Evolutionary conservation across 1,140 invertebrate genomes (phyloP).

Genomic region (Zaprionus kolodkinae): DNA sequence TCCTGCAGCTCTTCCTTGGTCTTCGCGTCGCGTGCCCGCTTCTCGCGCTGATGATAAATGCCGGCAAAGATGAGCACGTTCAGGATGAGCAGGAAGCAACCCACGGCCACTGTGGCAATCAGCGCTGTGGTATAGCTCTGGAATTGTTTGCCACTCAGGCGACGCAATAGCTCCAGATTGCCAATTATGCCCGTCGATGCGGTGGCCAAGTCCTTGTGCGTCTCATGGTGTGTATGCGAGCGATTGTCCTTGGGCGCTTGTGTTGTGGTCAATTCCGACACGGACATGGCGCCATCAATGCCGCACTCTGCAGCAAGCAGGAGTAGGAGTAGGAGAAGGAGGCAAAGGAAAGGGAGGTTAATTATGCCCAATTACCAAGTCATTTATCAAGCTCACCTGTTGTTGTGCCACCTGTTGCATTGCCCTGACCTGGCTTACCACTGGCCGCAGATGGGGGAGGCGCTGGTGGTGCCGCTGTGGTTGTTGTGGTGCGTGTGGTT

Average conservation of each 20-base stretch:
- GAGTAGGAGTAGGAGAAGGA: not conserved
- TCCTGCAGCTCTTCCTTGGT: conserved; percentile 90
- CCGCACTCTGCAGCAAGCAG: conserved; percentile 84
- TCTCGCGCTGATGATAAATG: conserved; percentile 95
- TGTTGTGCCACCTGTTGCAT: conserved; percentile 55
- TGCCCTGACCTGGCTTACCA: conserved; percentile 39
- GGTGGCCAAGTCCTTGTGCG: conserved; percentile 76
- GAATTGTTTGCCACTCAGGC: conserved; percentile 91
- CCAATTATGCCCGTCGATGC: conserved; percentile 79
- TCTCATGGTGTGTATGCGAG: conserved; percentile 46
- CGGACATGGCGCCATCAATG: conserved; percentile 86
- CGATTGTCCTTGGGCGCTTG: conserved; percentile 73
- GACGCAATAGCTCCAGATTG: conserved; percentile 85
- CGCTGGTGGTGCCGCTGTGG: conserved; percentile 51
- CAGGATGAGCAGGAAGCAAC: conserved; percentile 93
- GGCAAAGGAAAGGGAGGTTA: too few species aligned
- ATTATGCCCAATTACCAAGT: not conserved
- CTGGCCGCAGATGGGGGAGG: not conserved
- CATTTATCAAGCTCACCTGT: conserved; percentile 53
- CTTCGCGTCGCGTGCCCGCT: conserved; percentile 87
- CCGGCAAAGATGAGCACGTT: conserved; percentile 97
- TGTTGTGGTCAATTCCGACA: conserved; percentile 84
- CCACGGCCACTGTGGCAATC: conserved; percentile 96
- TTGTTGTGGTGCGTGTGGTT: conserved; percentile 72
- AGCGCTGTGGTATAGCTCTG: conserved; percentile 95